These are phyloP conservation scores for Monochamus alternatus DNA, from an alignment of 2,888 invertebrate species.

Conservation along the genomic window DNA sequence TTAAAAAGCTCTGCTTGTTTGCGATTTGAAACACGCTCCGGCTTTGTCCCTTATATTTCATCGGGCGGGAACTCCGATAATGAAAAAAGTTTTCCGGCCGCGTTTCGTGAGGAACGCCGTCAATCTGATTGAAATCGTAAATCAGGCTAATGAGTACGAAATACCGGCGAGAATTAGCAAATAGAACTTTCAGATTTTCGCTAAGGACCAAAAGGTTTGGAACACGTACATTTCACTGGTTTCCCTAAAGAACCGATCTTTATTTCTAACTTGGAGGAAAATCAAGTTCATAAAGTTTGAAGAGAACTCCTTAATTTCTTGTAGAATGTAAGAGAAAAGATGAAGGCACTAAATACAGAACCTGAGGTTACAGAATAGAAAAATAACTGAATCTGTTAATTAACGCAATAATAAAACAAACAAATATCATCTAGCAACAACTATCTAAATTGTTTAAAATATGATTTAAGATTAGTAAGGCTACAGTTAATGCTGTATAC, in stretches of 20 bases:
- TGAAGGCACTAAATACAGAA: no score
- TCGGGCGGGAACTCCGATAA: slow-evolving; percentile 14
- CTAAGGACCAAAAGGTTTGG: background rate
- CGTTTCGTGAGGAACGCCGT: slow-evolving; percentile 23
- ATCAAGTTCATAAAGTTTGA: no score
- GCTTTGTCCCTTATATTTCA: slow-evolving; percentile 18
- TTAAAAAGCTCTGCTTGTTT: slow-evolving; percentile 14
- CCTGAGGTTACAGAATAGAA: no score
- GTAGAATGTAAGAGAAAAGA: no score
- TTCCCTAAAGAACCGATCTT: background rate
- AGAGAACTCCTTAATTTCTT: no score
- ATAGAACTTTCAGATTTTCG: background rate
- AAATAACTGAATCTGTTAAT: no score
- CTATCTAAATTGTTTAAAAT: no score
- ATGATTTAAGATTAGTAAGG: no score
- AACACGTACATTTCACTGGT: background rate
- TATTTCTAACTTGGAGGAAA: slow-evolving; percentile 1
- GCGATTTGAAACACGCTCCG: slow-evolving; percentile 24
- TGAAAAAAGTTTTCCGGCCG: slow-evolving; percentile 28
- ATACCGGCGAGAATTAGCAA: background rate
- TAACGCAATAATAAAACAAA: no score
- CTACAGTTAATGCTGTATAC: no score
- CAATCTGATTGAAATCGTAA: slow-evolving; percentile 30
- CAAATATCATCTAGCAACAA: no score
- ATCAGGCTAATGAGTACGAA: slow-evolving; percentile 27